Percentiles rank a stretch among this genome's conserved stretches.
These are phyloP conservation scores for Tenebrio molitor DNA, from an alignment of 1,140 invertebrate species.

Conservation along the genomic window DNA sequence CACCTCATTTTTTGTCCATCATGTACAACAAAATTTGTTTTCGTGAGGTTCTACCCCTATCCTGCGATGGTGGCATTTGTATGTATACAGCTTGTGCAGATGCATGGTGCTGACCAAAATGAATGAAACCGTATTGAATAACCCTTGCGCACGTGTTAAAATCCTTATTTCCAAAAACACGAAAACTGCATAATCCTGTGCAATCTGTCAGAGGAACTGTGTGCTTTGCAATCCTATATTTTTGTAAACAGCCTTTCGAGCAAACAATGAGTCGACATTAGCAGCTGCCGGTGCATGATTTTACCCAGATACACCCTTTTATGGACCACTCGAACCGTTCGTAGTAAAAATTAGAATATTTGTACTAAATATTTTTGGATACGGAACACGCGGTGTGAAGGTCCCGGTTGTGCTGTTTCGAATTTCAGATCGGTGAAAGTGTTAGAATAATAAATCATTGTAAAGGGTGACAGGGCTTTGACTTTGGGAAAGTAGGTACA, in stretches of 20 bases:
- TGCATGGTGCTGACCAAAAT: conserved; percentile 31
- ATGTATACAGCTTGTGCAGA: conserved; percentile 33
- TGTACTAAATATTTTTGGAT: neutral
- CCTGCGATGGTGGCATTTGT: conserved; percentile 16
- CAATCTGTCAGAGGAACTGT: conserved; percentile 50
- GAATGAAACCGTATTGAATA: conserved; percentile 43
- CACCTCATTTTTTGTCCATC: conserved; percentile 39
- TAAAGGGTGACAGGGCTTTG: conserved; percentile 9
- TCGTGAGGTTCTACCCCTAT: conserved; percentile 16
- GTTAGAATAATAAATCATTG: conserved; percentile 29
- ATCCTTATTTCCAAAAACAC: conserved; percentile 42
- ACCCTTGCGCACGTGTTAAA: conserved; percentile 37
- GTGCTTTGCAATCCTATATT: conserved; percentile 51
- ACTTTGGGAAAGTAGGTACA: conserved; percentile 14
- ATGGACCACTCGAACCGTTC: no score
- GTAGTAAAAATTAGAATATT: conserved; percentile 14
- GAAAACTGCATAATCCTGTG: conserved; percentile 55
- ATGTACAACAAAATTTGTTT: neutral
- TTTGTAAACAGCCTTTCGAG: conserved; percentile 43
- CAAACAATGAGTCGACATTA: neutral
- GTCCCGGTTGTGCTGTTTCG: no score
- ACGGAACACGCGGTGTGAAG: no score
- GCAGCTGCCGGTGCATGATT: conserved; percentile 17
- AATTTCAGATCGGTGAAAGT: neutral
- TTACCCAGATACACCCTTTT: no score